phyloP scores from a whole-genome alignment of 2,113 vertebrate genomes.

The Psephotus haematonotus region DNA sequence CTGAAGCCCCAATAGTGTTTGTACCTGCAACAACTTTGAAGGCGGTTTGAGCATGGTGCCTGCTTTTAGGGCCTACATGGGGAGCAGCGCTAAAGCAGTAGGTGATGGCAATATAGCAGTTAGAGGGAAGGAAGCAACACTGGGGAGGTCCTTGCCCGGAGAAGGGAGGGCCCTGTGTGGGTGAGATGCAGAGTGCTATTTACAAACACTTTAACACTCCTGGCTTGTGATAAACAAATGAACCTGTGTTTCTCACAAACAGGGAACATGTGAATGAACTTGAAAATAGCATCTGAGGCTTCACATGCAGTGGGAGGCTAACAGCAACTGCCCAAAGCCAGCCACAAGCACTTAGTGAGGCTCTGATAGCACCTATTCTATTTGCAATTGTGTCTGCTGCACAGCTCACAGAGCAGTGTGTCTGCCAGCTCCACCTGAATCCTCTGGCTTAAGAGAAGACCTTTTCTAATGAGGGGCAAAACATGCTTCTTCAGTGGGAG shows the following conservation, averaged over 20 bases:
- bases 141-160: neutral
- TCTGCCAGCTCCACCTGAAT: neutral
- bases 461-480: neutral
- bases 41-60: neutral
- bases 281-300: conserved; percentile 1
- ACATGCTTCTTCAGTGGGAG: neutral
- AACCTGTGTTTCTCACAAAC: neutral
- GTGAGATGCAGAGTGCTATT: neutral
- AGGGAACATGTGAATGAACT: neutral
- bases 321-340: neutral
- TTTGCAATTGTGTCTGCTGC: accelerated
- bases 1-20: neutral
- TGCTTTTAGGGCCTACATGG: neutral
- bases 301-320: neutral
- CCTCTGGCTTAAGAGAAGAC: neutral
- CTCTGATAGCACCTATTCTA: neutral
- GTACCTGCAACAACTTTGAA: neutral
- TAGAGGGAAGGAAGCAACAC: neutral
- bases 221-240: neutral
- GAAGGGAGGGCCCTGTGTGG: neutral
- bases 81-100: neutral
- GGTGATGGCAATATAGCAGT: neutral
- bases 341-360: neutral
- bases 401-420: neutral
- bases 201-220: neutral